Evolutionary conservation across 2,888 invertebrate genomes (phyloP), one percentile per base, ranked within the genome.

Genomic region (Cinara cedri): DNA sequence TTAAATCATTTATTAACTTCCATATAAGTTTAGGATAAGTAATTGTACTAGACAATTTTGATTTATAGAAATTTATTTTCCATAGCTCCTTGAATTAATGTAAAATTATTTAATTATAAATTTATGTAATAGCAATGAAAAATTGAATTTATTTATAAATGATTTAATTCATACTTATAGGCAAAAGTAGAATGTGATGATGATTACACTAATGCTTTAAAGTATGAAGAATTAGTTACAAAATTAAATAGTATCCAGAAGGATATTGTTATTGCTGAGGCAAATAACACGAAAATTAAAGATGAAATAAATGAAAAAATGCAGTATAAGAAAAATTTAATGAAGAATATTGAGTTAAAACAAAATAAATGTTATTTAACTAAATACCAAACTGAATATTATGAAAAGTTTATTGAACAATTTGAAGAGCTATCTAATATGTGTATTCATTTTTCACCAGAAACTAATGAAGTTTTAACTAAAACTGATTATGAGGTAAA

Each of bases 401-500:
- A 78, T 68, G 11, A 51, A 16, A 60, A 46, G 13, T 49, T 34
- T 49, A 49, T 21, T 34, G 21, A 34, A 8, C 8, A 8, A 3
- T 34, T 68, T 11, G 34, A 21, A 0, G 68, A 68, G 16, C 6
- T 44, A 21, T 42, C 34, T 10, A 13, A 34, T 34, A 0, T 51
- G 21, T 68, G 76, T 1, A 16, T 19, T 0, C 16, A 57, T 49
- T 78, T 68, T 68, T 21, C 76, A 16, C 21, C 1, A 21, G 21
- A 68, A 14, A 3, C 13, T 6, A 57, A 68, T 60, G 21, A 34
- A 34, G 3, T 13, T 57, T 68, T 78, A 16, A 60, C 57, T 16
- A 66, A 68, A 68, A n/a, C 66, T 60, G 60, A 78, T 49, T 78
- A 60, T 16, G 68, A 78, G 21, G 76, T 78, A 78, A n/a, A 6